Evolutionary conservation across 2,113 vertebrate species (phyloP).

Genomic region (Aspidoscelis tigris): DNA sequence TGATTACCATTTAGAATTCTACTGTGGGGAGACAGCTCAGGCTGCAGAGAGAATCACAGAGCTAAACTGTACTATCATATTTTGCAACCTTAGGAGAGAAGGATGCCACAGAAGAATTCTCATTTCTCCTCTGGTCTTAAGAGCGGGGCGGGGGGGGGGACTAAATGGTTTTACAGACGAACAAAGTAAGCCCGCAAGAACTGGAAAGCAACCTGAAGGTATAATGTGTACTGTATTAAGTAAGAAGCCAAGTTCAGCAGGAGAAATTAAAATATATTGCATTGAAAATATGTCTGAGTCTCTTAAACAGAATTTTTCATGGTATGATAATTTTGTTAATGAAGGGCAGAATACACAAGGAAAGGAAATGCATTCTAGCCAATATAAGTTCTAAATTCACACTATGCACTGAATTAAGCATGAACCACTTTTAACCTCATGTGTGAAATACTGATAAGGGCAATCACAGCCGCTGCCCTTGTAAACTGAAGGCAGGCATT

Average conservation of each 20-base stretch:
- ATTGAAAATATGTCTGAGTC: neutral
- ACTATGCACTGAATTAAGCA: neutral
- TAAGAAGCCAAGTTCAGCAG: neutral
- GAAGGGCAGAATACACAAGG: neutral
- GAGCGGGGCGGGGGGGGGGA: too few species aligned
- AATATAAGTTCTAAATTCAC: neutral
- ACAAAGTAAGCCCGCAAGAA: neutral
- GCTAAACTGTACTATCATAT: neutral
- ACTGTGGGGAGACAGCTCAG: neutral
- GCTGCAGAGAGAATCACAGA: neutral
- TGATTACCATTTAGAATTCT: neutral
- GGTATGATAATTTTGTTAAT: neutral
- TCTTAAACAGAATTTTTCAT: neutral
- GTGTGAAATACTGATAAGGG: neutral
- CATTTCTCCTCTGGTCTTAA: neutral
- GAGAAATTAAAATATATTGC: neutral
- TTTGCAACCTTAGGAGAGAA: neutral
- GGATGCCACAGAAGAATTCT: neutral
- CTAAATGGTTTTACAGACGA: neutral
- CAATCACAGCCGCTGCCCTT: neutral
- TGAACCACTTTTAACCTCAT: neutral
- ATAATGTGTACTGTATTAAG: neutral
- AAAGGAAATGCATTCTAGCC: neutral
- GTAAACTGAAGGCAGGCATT: neutral
- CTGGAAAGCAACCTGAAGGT: neutral